Evolutionary conservation across 2,888 invertebrate genomes (phyloP), one percentile per base, ranked within the genome.

Genomic region (Elegia similella): DNA sequence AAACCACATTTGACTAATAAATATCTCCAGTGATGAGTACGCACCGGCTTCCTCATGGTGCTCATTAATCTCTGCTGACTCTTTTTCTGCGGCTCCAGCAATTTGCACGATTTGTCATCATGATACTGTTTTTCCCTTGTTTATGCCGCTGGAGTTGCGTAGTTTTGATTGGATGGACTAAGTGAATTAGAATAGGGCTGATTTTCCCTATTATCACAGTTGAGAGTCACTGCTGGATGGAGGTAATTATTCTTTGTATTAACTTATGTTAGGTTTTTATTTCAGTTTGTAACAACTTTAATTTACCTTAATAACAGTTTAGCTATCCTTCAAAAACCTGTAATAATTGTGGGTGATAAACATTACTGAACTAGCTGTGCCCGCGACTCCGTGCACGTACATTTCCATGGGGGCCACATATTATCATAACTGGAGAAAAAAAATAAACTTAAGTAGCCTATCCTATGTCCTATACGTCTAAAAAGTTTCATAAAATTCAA

Each of bases 41-140:
- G 76, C 70, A 67, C 70, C 66, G 67, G 71, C 69, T 76, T 78
- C 78, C 76, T 78, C 72, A 79, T 72, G 72, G 76, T 70, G 66
- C 76, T 75, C 84, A 84, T 87, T 86, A 83, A 82, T 86, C 85
- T 85, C 80, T 72, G 71, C 75, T 34, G 71, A 73, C 79, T 75
- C 82, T 85, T 86, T 83, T 85, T 84, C 82, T 76, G 71, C 65
- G 77, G 79, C 76, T 75, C 55, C 63, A 47, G 64, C 70, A 68
- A 69, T 72, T 70, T 69, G 70, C 70, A 64, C 66, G 65, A 72
- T 74, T 70, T 72, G 69, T 72, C 72, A 74, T 72, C 72, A 74
- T 68, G 70, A 69, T 70, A 69, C 64, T 62, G 58, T 59, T 55
- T 63, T 63, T 63, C 59, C 50, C 32, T 50, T 34, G 50, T 50